Percentiles rank a stretch among this genome's conserved stretches.
Evolutionary conservation across 2,888 invertebrate genomes (phyloP).

Genomic region (Andrena chrysosceles): DNA sequence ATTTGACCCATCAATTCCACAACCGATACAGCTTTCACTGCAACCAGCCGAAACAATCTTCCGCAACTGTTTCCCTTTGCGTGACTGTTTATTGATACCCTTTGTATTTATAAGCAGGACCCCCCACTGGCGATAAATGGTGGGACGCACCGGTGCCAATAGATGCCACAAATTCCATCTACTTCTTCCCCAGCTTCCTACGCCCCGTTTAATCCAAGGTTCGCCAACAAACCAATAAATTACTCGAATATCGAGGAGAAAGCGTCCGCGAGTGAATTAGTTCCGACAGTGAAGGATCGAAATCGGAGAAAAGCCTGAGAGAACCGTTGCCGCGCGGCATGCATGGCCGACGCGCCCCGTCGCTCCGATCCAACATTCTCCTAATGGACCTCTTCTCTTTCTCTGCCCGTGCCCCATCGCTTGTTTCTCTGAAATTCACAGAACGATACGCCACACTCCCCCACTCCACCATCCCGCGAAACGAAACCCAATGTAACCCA

Average conservation of each 20-base stretch:
- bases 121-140: constrained; percentile 3
- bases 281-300: constrained; percentile 34
- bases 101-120: background rate
- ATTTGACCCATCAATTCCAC: too few relatives aligned
- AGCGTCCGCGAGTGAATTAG: constrained; percentile 37
- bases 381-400: constrained; percentile 37
- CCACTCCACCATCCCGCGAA: background rate
- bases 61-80: too few relatives aligned
- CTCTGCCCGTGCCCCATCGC: background rate
- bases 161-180: background rate
- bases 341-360: constrained; percentile 13
- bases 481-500: background rate
- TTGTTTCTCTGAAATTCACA: constrained; percentile 13
- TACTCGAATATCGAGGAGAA: constrained; percentile 23
- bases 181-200: constrained; percentile 2
- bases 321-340: constrained; percentile 11
- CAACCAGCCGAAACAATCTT: too few relatives aligned
- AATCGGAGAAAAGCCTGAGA: constrained; percentile 39
- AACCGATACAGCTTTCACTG: too few relatives aligned
- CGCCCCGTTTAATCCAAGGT: background rate
- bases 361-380: constrained; percentile 39
- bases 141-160: constrained; percentile 24
- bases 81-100: background rate
- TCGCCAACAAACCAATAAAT: constrained; percentile 23
- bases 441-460: background rate